These are phyloP conservation scores for Thereva nobilitata DNA, from an alignment of 2,888 invertebrate species.

Conservation along the genomic window DNA sequence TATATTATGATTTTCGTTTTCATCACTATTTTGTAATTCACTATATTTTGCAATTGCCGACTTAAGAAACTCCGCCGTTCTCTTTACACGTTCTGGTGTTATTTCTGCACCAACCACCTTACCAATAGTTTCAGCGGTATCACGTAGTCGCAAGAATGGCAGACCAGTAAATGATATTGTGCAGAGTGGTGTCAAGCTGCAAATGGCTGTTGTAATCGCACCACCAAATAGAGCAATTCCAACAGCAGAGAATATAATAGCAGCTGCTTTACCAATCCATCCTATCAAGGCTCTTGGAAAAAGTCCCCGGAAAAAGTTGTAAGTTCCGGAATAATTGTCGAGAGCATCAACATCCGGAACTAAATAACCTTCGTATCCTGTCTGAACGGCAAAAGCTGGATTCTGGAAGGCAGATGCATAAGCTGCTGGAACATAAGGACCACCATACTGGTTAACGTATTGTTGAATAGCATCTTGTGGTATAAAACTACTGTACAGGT, in stretches of 20 bases:
- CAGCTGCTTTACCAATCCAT: constrained; percentile 57
- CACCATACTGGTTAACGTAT: constrained; percentile 53
- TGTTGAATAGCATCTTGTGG: constrained; percentile 55
- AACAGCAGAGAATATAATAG: constrained; percentile 58
- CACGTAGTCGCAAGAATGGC: constrained; percentile 49
- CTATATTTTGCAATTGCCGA: constrained; percentile 63
- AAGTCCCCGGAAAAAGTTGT: constrained; percentile 47
- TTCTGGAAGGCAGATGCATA: constrained; percentile 46
- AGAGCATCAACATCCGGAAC: constrained; percentile 48
- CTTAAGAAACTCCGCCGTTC: constrained; percentile 61
- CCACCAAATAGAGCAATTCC: constrained; percentile 61
- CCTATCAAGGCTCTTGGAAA: constrained; percentile 51
- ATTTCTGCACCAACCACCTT: constrained; percentile 56
- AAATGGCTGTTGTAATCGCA: constrained; percentile 61
- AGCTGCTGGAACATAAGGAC: constrained; percentile 41
- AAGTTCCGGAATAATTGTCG: constrained; percentile 33
- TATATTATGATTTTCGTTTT: not conserved
- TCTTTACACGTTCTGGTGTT: constrained; percentile 62
- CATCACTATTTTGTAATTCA: constrained; percentile 48
- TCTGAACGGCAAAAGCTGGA: constrained; percentile 53
- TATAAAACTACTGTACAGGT: constrained; percentile 48
- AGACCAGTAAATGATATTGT: constrained; percentile 57
- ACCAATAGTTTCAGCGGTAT: constrained; percentile 50
- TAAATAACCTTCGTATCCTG: constrained; percentile 59
- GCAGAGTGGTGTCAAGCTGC: constrained; percentile 64